Evolutionary conservation across 2,113 vertebrate genomes (phyloP).

Genomic region (Spermophilus dauricus): DNA sequence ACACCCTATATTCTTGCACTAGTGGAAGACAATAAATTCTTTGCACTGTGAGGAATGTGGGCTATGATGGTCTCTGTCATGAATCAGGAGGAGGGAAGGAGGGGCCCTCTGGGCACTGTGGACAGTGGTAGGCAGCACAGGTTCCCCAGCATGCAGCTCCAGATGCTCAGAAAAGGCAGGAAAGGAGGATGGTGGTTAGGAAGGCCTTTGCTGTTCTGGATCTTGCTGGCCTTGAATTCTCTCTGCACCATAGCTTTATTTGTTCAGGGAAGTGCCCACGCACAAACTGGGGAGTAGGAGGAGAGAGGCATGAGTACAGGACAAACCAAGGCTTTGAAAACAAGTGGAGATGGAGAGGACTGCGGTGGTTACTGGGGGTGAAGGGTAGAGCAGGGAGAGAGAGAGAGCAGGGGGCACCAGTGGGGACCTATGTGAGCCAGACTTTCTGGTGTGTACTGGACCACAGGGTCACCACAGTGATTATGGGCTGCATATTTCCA

Average conservation of each 20-base stretch:
- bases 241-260: background rate
- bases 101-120: rapidly evolving
- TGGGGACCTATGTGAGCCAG: too few species aligned
- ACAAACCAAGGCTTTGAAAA: background rate
- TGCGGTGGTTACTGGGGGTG: background rate
- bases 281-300: background rate
- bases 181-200: rapidly evolving
- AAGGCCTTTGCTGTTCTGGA: background rate
- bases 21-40: background rate
- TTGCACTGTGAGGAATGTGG: background rate
- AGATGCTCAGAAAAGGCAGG: background rate
- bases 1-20: background rate
- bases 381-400: too few species aligned
- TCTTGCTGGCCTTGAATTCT: background rate
- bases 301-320: rapidly evolving
- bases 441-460: background rate
- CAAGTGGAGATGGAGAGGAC: background rate
- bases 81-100: background rate
- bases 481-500: background rate
- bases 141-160: rapidly evolving
- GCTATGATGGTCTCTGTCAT: background rate
- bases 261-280: background rate
- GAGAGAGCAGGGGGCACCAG: too few species aligned
- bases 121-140: rapidly evolving
- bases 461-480: background rate